Percentiles rank a stretch among this genome's conserved stretches.
These are phyloP conservation scores for Centropristis striata DNA, from an alignment of 2,113 vertebrate genomes.

Conservation along the genomic window DNA sequence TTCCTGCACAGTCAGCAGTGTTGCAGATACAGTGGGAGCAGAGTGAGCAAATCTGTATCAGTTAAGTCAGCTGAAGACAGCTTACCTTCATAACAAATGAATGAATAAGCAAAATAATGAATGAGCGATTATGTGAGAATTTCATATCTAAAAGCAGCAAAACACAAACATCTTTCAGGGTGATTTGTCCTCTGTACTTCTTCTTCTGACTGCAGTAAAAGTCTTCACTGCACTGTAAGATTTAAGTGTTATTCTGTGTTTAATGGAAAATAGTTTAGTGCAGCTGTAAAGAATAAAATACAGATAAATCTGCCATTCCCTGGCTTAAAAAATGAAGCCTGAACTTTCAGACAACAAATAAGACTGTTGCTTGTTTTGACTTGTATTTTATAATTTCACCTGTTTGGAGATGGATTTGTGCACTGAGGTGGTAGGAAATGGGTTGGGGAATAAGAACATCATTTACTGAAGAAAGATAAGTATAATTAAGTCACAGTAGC, in stretches of 20 bases:
- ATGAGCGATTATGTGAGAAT: neutral
- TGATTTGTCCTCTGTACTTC: neutral
- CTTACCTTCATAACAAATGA: neutral
- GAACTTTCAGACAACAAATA: neutral
- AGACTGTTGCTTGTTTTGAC: neutral
- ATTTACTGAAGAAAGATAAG: too few relatives aligned
- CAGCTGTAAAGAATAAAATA: conserved; percentile 2
- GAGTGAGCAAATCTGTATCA: neutral
- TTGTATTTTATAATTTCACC: neutral
- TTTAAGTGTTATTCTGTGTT: neutral
- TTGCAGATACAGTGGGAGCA: neutral
- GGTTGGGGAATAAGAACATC: neutral
- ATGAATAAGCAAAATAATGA: neutral
- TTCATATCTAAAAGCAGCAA: neutral
- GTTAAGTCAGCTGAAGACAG: neutral
- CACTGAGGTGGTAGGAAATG: neutral
- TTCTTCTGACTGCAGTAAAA: neutral
- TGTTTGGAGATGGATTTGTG: too few relatives aligned
- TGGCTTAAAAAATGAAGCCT: neutral
- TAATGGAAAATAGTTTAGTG: neutral
- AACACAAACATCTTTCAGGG: neutral
- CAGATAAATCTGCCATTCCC: neutral
- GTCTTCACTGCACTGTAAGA: neutral
- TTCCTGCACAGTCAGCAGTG: conserved; percentile 4
- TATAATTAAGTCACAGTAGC: neutral